Conservation (phyloP, 1,140 invertebrate species). For the Arion vulgaris region DNA sequence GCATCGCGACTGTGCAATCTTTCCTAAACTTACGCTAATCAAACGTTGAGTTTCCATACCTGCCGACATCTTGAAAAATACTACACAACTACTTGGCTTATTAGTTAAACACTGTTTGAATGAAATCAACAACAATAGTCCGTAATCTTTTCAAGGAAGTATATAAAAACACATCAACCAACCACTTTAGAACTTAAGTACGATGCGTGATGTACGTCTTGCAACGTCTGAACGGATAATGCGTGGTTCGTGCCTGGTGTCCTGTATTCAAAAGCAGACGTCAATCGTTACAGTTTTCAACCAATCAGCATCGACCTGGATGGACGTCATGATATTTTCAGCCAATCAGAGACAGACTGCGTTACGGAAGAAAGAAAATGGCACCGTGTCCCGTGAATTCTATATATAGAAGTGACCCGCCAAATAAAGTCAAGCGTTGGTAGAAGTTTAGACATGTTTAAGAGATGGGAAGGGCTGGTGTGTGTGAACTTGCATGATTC, state of each 20-base stretch:
- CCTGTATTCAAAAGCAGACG: conserved; percentile 53
- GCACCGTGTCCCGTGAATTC: conserved; percentile 45
- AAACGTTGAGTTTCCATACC: conserved; percentile 78
- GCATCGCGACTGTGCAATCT: conserved; percentile 78
- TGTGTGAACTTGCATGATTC: not conserved
- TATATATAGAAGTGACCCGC: conserved; percentile 53
- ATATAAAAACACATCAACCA: not conserved
- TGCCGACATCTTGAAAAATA: conserved; percentile 66
- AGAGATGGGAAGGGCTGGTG: not conserved
- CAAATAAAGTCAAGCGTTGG: conserved; percentile 55
- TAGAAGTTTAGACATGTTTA: not conserved
- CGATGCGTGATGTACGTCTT: too few relatives aligned
- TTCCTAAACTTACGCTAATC: conserved; percentile 80
- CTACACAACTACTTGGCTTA: not conserved
- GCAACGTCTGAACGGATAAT: conserved; percentile 21
- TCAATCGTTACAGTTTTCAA: conserved; percentile 44
- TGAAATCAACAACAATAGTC: not conserved
- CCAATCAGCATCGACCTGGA: conserved; percentile 39
- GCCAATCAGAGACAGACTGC: conserved; percentile 39
- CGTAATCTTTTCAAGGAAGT: not conserved
- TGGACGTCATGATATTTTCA: conserved; percentile 2
- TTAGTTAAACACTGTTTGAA: too few relatives aligned
- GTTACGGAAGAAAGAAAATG: conserved; percentile 43
- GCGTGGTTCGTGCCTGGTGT: conserved; percentile 33
- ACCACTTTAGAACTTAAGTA: too few relatives aligned